A percentile compares a stretch with the other conserved stretches of the same genome.
Evolutionary conservation across 1,140 invertebrate genomes (phyloP).

Genomic region (honey bee (Apis mellifera)): Amel_HAv3.1 CM009945.2:2105001-2105500

Average conservation of each 20-base stretch:
- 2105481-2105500: conserved; percentile 56
- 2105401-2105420: conserved; percentile 43
- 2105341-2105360: conserved; percentile 38
- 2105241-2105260: not conserved
- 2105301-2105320: conserved; percentile 33
- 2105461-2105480: conserved; percentile 59
- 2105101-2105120: too few species aligned
- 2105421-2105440: conserved; percentile 57
- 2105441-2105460: conserved; percentile 55
- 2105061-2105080: too few species aligned
- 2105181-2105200: too few species aligned
- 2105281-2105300: conserved; percentile 27
- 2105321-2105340: conserved; percentile 53
- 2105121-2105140: too few species aligned
- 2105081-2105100: too few species aligned
- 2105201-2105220: not conserved
- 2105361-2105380: not conserved
- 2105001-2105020: too few species aligned
- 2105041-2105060: too few species aligned
- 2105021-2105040: too few species aligned
- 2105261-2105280: conserved; percentile 7
- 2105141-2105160: too few species aligned
- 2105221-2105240: not conserved
- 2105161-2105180: not conserved
- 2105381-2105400: not conserved